Percentiles rank a stretch among this genome's conserved stretches.
Evolutionary conservation across 1,140 invertebrate genomes (phyloP).

Genomic region (Leptinotarsa defecta): DNA sequence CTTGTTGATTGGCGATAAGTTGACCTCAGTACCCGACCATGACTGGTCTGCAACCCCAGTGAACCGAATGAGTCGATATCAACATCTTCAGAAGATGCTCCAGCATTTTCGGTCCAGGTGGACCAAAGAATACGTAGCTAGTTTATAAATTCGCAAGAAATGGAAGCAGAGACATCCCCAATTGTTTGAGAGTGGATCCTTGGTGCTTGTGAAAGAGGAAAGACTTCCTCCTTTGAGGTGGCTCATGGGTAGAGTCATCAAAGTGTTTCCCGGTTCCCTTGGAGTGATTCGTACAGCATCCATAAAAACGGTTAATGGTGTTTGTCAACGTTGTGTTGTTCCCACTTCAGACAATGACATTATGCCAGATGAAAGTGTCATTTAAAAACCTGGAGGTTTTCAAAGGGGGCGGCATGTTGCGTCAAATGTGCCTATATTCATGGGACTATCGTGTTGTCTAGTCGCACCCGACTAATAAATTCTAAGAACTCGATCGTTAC

Average conservation of each 20-base stretch:
- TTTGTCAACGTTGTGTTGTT: not conserved
- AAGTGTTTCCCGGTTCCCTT: not conserved
- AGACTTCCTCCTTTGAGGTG: not conserved
- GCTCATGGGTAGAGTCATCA: not conserved
- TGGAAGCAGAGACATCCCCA: not conserved
- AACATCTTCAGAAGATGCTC: not conserved
- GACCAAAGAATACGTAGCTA: not conserved
- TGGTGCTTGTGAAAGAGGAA: not conserved
- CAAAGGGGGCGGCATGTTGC: too few species aligned
- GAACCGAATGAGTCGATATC: not conserved
- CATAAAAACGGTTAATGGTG: not conserved
- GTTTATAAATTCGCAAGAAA: not conserved
- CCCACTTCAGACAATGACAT: not conserved
- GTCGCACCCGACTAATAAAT: too few species aligned
- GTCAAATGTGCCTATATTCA: too few species aligned
- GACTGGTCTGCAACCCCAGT: not conserved
- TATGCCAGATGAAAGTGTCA: too few species aligned
- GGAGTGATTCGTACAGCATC: not conserved
- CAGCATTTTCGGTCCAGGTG: not conserved
- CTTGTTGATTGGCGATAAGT: slow-evolving; percentile 13
- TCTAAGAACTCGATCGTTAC: too few species aligned
- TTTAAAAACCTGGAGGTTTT: too few species aligned
- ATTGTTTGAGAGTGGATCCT: not conserved
- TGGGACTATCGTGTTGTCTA: too few species aligned
- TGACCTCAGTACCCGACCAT: not conserved